Evolutionary conservation across 2,888 invertebrate genomes (phyloP), one percentile per base, ranked within the genome.

Genomic region (Operophtera brumata): DNA sequence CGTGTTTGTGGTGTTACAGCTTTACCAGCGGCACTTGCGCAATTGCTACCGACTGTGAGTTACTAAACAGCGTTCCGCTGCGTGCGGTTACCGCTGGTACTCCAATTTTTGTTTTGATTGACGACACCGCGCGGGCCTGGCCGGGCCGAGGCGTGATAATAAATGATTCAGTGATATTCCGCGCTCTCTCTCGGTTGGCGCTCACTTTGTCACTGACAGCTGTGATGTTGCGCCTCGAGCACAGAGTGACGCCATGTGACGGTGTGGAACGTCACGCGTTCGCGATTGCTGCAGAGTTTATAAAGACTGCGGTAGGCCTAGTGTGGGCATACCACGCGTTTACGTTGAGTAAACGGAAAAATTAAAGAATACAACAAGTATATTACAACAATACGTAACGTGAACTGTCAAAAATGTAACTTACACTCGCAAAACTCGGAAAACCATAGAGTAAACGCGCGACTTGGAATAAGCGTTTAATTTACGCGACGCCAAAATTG

Each of bases 91-190:
- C 53, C 35, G 43, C 50, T 59, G 55, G 52, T 64, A 61, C 60
- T 62, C 59, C 59, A 59, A 64, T 65, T 60, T 61, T 66, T 65
- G 48, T 59, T 60, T 57, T 65, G 66, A 61, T 67, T 63, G 65
- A 64, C 66, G 68, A 61, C 63, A 61, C 59, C 57, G 60, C 56
- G 59, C 62, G 57, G 59, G 61, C 52, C 35, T 43, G 61, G 20
- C 20, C 20, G 7, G 7, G 44, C 51, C 50, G 65, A 48, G 59
- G 64, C 64, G 58, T 61, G 65, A 59, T 74, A 72, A 76, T 75
- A 75, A 77, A 77, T 74, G 75, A 75, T 74, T 76, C 71, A 68
- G 66, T 44, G 48, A 61, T 56, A 56, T 54, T 59, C 45, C 49
- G 34, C 43, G 54, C 47, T 57, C 58, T 59, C 54, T 55, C 53